Evolutionary conservation across 2,797 vertebrate genomes (phyloP).

Genomic region (Danio aesculapii): DNA sequence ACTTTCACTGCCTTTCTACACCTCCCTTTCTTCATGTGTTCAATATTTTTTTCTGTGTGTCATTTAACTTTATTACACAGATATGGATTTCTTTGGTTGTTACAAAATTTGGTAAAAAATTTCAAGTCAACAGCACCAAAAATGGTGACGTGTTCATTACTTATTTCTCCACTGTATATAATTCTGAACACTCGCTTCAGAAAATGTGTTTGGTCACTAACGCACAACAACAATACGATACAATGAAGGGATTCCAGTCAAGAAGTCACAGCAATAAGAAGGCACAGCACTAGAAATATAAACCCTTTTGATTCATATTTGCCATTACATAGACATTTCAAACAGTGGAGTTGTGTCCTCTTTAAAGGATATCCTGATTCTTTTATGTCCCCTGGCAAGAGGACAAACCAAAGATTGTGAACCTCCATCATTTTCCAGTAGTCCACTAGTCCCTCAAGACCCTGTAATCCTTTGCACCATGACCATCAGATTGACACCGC

Average conservation of each 20-base stretch:
- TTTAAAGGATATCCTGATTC: slow-evolving; percentile 62
- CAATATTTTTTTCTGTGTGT: too few relatives aligned
- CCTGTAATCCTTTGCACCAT: slow-evolving; percentile 51
- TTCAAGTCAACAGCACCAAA: too few relatives aligned
- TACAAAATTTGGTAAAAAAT: too few relatives aligned
- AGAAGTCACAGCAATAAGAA: background rate
- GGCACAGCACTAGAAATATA: slow-evolving; percentile 35
- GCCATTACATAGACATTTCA: slow-evolving; percentile 28
- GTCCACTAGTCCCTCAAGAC: slow-evolving; percentile 54
- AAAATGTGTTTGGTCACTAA: too few relatives aligned
- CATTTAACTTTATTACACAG: too few relatives aligned
- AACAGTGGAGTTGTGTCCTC: slow-evolving; percentile 49
- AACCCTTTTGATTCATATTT: slow-evolving; percentile 13
- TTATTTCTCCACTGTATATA: too few relatives aligned
- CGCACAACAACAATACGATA: background rate
- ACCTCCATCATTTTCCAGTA: slow-evolving; percentile 52
- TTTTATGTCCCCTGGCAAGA: slow-evolving; percentile 51
- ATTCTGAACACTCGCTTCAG: too few relatives aligned
- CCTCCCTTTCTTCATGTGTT: too few relatives aligned
- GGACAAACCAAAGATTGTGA: slow-evolving; percentile 54
- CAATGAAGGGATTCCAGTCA: slow-evolving; percentile 20
- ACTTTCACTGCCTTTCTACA: too few relatives aligned
- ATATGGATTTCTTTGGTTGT: too few relatives aligned
- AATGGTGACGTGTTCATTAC: too few relatives aligned
- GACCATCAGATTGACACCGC: slow-evolving; percentile 51